Conservation (phyloP, 2,797 vertebrate species). For the Acipenser transmontanus region DNA sequence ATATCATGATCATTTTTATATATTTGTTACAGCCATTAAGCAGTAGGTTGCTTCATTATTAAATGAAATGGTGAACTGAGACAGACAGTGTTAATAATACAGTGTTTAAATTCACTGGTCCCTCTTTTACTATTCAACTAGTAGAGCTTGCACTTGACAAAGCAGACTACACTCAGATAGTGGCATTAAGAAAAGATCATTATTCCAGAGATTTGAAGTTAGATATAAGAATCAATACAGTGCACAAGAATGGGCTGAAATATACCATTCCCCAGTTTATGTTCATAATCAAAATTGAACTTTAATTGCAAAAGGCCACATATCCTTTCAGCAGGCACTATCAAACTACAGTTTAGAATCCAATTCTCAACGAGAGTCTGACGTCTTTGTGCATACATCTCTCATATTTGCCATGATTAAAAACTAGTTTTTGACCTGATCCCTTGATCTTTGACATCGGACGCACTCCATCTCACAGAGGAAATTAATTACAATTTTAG, state of each 20-base stretch:
- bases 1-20: too few relatives aligned
- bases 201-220: conserved; percentile 40
- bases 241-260: conserved; percentile 43
- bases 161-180: conserved; percentile 21
- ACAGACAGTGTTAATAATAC: background rate
- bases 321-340: conserved; percentile 42
- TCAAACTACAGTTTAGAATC: conserved; percentile 70
- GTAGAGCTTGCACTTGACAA: conserved; percentile 5
- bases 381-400: conserved; percentile 53
- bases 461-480: conserved; percentile 85
- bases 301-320: conserved; percentile 59
- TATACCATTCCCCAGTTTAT: conserved; percentile 46
- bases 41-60: background rate
- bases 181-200: conserved; percentile 24
- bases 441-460: conserved; percentile 83
- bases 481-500: conserved; percentile 96
- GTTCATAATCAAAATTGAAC: conserved; percentile 58
- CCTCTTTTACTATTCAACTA: background rate
- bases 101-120: background rate
- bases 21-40: too few relatives aligned
- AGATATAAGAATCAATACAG: conserved; percentile 50
- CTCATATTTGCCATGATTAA: conserved; percentile 90
- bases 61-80: background rate
- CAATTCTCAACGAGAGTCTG: conserved; percentile 50
- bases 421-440: conserved; percentile 87